Conservation (phyloP, 1,140 invertebrate species). For the Apis dorsata region DNA sequence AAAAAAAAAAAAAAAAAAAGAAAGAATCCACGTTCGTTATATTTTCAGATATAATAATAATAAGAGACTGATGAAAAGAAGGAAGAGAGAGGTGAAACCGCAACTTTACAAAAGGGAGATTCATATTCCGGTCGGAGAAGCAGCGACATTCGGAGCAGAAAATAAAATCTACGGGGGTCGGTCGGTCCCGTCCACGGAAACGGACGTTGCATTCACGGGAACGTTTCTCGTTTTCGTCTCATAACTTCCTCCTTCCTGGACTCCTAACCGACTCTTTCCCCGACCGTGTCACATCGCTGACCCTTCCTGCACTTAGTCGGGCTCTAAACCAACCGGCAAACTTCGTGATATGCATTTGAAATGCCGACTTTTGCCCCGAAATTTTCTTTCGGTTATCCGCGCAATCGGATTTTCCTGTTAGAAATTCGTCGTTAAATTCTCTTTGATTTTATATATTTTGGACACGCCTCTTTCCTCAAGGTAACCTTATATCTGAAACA, state of each 20-base stretch:
- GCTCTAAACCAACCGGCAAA: slow-evolving; percentile 47
- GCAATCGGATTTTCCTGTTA: slow-evolving; percentile 25
- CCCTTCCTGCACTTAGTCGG: slow-evolving; percentile 36
- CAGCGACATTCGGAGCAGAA: slow-evolving; percentile 47
- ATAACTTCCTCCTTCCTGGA: slow-evolving; percentile 50
- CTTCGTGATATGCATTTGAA: slow-evolving; percentile 46
- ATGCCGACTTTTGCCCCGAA: background rate
- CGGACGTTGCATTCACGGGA: slow-evolving; percentile 33
- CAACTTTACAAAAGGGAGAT: slow-evolving; percentile 48
- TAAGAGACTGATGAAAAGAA: too few relatives aligned
- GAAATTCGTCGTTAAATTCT: background rate
- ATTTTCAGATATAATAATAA: too few relatives aligned
- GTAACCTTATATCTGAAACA: too few relatives aligned
- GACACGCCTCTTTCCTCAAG: too few relatives aligned
- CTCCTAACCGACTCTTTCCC: slow-evolving; percentile 37
- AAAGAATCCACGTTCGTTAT: background rate
- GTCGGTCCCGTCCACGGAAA: slow-evolving; percentile 21
- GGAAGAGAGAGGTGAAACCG: background rate
- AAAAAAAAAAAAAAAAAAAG: background rate
- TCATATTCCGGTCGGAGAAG: slow-evolving; percentile 54
- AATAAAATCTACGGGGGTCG: slow-evolving; percentile 57
- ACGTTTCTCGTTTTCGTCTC: slow-evolving; percentile 35
- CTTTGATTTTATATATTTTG: too few relatives aligned
- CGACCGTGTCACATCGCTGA: slow-evolving; percentile 33
- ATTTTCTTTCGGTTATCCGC: background rate